A percentile compares a stretch with the other conserved stretches of the same genome.
phyloP scores from a whole-genome alignment of 2,888 invertebrate species.

The Hedychridium roseum region DNA sequence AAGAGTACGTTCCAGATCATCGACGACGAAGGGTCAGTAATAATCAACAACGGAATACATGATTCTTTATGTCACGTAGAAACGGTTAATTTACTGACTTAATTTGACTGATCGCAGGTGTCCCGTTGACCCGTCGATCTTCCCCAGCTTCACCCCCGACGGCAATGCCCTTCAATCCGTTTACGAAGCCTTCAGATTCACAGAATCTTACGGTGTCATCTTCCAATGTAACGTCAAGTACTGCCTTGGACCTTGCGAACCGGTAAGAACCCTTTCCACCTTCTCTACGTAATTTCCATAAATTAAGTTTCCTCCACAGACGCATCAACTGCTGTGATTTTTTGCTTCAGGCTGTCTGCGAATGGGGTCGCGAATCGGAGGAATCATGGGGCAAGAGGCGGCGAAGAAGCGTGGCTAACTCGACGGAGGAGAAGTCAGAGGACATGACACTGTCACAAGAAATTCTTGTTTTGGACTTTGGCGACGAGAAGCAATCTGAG shows the following conservation, averaged over 20 bases:
- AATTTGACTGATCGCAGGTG: conserved; percentile 67
- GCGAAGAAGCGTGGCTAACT: conserved; percentile 74
- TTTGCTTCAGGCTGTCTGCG: conserved; percentile 81
- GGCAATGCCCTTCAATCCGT: conserved; percentile 90
- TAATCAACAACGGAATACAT: not conserved
- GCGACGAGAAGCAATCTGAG: conserved; percentile 86
- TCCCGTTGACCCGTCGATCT: conserved; percentile 91
- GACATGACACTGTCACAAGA: conserved; percentile 95
- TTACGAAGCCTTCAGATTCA: conserved; percentile 95
- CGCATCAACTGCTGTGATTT: conserved; percentile 23
- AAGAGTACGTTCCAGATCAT: conserved; percentile 96
- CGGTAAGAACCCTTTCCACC: conserved; percentile 70
- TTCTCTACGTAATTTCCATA: too few relatives aligned
- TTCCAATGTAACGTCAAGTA: conserved; percentile 98
- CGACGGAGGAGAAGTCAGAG: conserved; percentile 74
- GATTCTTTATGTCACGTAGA: too few relatives aligned
- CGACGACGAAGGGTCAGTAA: conserved; percentile 85
- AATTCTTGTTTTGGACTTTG: conserved; percentile 91
- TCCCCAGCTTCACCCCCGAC: conserved; percentile 90
- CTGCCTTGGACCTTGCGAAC: conserved; percentile 93
- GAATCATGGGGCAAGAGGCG: conserved; percentile 92
- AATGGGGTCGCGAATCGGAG: conserved; percentile 88
- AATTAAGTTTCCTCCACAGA: too few relatives aligned
- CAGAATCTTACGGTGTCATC: conserved; percentile 95
- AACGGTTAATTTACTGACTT: not conserved